These are phyloP conservation scores for Poeciliopsis infans DNA, from an alignment of 2,797 vertebrate genomes.

Conservation along the genomic window DNA sequence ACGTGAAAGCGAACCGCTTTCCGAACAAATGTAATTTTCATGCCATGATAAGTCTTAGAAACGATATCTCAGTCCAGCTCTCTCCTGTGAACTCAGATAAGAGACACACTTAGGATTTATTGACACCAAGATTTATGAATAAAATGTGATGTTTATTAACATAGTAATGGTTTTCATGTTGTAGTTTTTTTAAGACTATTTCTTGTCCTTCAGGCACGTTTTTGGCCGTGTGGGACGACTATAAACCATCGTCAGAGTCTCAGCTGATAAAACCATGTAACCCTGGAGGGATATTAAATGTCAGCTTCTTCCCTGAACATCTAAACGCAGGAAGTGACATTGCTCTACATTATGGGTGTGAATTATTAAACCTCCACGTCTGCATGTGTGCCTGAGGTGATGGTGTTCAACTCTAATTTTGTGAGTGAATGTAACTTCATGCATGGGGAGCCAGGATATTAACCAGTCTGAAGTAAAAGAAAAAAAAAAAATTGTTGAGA, in stretches of 20 bases:
- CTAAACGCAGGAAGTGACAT: not conserved
- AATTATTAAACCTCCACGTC: constrained; percentile 1
- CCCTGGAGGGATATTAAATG: constrained; percentile 2
- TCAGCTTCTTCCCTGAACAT: constrained; percentile 1
- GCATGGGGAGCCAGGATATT: constrained; percentile 37
- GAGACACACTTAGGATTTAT: not conserved
- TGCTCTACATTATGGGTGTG: not conserved
- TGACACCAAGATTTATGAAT: not conserved
- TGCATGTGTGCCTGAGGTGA: not conserved
- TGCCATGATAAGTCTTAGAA: not conserved
- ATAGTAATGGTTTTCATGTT: not conserved
- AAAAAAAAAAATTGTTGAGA: not conserved
- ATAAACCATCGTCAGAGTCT: not conserved
- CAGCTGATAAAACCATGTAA: constrained; percentile 4
- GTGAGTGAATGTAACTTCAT: constrained; percentile 3
- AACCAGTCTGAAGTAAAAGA: constrained; percentile 19
- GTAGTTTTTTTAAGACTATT: not conserved
- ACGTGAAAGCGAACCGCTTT: no score
- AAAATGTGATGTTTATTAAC: not conserved
- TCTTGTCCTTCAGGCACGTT: not conserved
- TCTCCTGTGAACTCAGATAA: not conserved
- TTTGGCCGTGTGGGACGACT: not conserved
- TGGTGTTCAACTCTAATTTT: constrained; percentile 4
- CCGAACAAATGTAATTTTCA: no score
- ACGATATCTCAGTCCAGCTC: not conserved